Evolutionary conservation across 2,888 invertebrate species (phyloP), one percentile per base, ranked within the genome.

Genomic region (Rhamnusium bicolor): DNA sequence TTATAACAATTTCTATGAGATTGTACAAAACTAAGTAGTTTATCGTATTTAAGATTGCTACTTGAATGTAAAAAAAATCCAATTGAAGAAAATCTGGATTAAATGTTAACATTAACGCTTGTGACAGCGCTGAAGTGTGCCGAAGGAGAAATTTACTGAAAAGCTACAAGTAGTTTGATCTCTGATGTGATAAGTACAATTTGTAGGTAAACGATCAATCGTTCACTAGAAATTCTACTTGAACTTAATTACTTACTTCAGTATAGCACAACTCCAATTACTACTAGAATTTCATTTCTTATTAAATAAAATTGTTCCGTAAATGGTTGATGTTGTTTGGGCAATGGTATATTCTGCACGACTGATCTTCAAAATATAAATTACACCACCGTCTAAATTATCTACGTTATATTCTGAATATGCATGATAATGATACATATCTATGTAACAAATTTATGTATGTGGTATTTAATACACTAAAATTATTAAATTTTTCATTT

Each of bases 81-180:
- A n/a, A 40, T 40, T 40, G n/a, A 40, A 40, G 2, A 24, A 40
- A 40, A 40, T 40, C 40, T n/a, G 40, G n/a, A n/a, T 40, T 8
- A 14, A 16, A 60, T 16, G 29, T 4, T 16, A 18, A n/a, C n/a
- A 19, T 40, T 40, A 32, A 18, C 69, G 69, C 61, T 61, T 69
- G 40, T 40, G 69, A 51, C 32, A 24, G 61, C 46, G 46, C n/a
- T 56, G 51, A 53, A 14, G 69, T 53, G 16, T 40, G 65, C 29
- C 53, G 12, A 19, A 66, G 16, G 18, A 49, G 69, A 69, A 69
- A 60, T 69, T 47, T 51, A 49, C 51, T 14, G 51, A 69, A 58
- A 61, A 12, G 53, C 61, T 69, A 61, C 62, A 61, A 69, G 69
- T 69, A 69, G 53, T 69, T 60, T 68, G 60, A 68, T 69, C 61